Conservation (phyloP, 2,888 invertebrate genomes). For the Drosophila antonietae region DNA sequence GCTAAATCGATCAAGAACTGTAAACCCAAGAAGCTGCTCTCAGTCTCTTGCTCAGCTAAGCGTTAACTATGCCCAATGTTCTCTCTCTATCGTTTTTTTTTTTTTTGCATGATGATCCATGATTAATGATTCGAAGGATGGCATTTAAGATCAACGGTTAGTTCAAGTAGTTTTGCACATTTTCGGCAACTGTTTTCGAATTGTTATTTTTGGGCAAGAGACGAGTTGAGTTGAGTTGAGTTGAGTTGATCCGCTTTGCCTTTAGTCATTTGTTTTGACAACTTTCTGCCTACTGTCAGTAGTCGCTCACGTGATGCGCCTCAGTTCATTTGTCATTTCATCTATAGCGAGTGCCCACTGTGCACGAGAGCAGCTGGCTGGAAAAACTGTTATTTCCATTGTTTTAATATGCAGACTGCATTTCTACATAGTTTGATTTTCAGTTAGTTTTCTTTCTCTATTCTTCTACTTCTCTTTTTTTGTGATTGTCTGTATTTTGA, state of each 20-base stretch:
- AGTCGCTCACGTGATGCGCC: slow-evolving; percentile 28
- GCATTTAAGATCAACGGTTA: slow-evolving; percentile 32
- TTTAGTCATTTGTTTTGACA: slow-evolving; percentile 59
- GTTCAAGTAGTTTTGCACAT: slow-evolving; percentile 57
- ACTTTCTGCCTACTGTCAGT: slow-evolving; percentile 46
- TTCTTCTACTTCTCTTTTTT: neutral
- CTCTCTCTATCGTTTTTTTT: neutral
- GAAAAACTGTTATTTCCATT: slow-evolving; percentile 34
- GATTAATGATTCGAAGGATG: slow-evolving; percentile 53
- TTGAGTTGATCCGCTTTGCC: slow-evolving; percentile 31
- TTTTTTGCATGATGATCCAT: slow-evolving; percentile 69
- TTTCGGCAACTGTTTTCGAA: slow-evolving; percentile 78
- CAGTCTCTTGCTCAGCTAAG: slow-evolving; percentile 38
- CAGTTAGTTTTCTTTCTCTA: slow-evolving; percentile 47
- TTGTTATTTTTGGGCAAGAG: slow-evolving; percentile 48
- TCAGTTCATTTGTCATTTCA: slow-evolving; percentile 70
- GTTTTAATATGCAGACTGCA: slow-evolving; percentile 77
- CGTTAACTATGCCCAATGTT: slow-evolving; percentile 46
- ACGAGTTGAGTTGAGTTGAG: neutral
- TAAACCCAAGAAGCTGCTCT: slow-evolving; percentile 37
- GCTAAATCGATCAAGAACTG: slow-evolving; percentile 52
- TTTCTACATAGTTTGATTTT: slow-evolving; percentile 46
- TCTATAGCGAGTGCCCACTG: slow-evolving; percentile 27
- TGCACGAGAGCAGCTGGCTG: slow-evolving; percentile 30
- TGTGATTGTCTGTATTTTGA: slow-evolving; percentile 48